Percentiles rank a stretch among this genome's conserved stretches.
Conservation (phyloP, 2,113 vertebrate species). For the Trematomus loennbergii region DNA sequence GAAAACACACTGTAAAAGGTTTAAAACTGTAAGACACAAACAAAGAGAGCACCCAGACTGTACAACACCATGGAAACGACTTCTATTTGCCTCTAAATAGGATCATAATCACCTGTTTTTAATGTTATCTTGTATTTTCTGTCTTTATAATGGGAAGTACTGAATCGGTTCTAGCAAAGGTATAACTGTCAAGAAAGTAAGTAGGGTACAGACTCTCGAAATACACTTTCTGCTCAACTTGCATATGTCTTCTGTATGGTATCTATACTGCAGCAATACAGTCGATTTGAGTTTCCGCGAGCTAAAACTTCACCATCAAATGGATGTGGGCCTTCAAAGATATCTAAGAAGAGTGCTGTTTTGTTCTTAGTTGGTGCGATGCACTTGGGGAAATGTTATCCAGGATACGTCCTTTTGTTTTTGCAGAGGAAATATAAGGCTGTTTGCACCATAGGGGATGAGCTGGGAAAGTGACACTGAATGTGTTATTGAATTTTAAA, state of each 20-base stretch:
- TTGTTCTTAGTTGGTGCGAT: conserved; percentile 25
- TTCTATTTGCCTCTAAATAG: too few species aligned
- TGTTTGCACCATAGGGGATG: not conserved
- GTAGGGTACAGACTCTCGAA: not conserved
- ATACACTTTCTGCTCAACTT: not conserved
- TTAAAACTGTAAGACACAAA: too few species aligned
- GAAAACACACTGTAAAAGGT: too few species aligned
- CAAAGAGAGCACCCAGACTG: too few species aligned
- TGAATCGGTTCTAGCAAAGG: not conserved
- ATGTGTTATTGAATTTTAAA: not conserved
- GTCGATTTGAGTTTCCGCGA: conserved; percentile 21
- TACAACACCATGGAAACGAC: too few species aligned
- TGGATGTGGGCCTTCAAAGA: conserved; percentile 22
- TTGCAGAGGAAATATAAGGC: not conserved
- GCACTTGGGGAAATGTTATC: conserved; percentile 14
- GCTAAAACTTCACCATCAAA: conserved; percentile 38
- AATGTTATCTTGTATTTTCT: not conserved
- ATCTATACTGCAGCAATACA: conserved; percentile 8
- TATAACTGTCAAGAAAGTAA: conserved; percentile 11
- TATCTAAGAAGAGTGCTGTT: conserved; percentile 35
- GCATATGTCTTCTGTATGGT: not conserved
- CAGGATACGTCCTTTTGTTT: conserved; percentile 1
- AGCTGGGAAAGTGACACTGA: not conserved
- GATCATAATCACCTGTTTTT: too few species aligned
- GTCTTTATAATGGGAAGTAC: not conserved